phyloP scores from a whole-genome alignment of 2,113 vertebrate species.

The Naja naja region DNA sequence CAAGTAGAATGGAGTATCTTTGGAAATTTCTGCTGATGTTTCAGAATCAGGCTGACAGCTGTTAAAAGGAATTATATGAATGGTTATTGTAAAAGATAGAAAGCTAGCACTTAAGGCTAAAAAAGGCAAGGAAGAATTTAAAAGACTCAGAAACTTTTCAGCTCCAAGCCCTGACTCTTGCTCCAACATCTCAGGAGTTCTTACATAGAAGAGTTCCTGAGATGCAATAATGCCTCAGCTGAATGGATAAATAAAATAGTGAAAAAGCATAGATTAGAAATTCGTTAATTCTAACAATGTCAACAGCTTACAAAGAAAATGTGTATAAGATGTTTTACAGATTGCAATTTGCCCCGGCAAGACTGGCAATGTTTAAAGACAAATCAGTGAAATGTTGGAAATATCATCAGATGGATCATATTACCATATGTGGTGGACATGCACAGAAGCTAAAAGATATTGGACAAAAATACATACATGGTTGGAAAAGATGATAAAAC shows the following conservation, averaged over 20 bases:
- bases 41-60: not conserved
- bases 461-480: no score
- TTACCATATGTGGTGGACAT: no score
- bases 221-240: not conserved
- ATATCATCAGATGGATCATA: no score
- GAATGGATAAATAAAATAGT: not conserved
- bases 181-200: not conserved
- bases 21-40: not conserved
- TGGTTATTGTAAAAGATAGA: not conserved
- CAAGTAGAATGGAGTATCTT: fast-evolving
- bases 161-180: not conserved
- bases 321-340: no score
- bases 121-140: not conserved
- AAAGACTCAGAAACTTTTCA: not conserved
- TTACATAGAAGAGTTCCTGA: not conserved
- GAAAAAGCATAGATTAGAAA: fast-evolving
- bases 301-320: no score
- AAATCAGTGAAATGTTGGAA: no score
- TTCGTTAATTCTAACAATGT: not conserved
- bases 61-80: fast-evolving
- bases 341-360: no score
- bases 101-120: no score
- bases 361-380: no score
- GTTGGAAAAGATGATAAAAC: no score
- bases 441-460: no score